These are phyloP conservation scores for Heliocidaris erythrogramma DNA, from an alignment of 35 echinoderm and acorn worm species.

Conservation along the genomic window DNA sequence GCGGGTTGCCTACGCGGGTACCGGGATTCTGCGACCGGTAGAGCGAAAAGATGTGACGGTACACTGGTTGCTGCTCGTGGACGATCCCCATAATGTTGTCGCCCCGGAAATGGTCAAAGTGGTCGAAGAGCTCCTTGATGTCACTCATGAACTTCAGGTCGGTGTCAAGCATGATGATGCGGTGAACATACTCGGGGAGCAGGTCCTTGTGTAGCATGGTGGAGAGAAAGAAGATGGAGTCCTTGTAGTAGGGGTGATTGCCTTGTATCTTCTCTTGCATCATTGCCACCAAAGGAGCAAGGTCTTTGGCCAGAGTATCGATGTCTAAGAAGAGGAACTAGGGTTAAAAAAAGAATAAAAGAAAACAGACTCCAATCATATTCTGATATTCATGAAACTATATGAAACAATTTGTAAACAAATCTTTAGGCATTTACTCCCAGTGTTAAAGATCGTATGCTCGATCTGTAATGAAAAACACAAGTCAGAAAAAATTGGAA, in stretches of 20 bases:
- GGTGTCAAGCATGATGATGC: constrained; percentile 80
- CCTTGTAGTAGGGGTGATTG: constrained; percentile 89
- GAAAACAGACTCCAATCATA: background rate
- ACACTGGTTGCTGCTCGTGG: constrained; percentile 94
- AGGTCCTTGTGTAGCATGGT: constrained; percentile 75
- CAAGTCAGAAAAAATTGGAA: too few species aligned
- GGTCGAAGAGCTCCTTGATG: constrained; percentile 79
- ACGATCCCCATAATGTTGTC: constrained; percentile 89
- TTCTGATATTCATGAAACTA: background rate
- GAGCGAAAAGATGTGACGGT: constrained; percentile 87
- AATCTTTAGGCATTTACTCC: too few species aligned
- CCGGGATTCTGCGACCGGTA: constrained; percentile 82
- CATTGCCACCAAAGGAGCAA: constrained; percentile 69
- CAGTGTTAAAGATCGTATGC: too few species aligned
- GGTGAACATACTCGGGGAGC: constrained; percentile 78
- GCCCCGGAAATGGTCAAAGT: constrained; percentile 70
- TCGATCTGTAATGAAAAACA: too few species aligned
- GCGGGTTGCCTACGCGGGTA: constrained; percentile 86
- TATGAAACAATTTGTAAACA: too few species aligned
- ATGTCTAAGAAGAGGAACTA: constrained; percentile 88
- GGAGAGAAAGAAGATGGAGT: constrained; percentile 96
- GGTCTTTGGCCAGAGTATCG: constrained; percentile 75
- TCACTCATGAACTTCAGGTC: constrained; percentile 93
- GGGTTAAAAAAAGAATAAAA: constrained; percentile 43
- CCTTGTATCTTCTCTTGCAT: constrained; percentile 78